Base-by-base conservation (phyloP, 37 sponge, comb jelly and placozoan species). In the Ianthella basta region DNA sequence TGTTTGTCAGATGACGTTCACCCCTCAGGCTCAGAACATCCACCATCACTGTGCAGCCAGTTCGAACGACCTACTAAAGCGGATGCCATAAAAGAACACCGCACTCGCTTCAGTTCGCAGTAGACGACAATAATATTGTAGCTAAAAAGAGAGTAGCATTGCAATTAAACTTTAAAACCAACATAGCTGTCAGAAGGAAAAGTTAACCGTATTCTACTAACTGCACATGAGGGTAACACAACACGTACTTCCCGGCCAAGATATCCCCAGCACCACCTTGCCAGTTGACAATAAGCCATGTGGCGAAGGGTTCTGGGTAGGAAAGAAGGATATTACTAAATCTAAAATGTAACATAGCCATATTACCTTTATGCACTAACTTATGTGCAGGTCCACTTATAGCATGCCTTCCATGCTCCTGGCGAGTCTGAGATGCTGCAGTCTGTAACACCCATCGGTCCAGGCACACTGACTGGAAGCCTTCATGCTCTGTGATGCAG, bases 281-380 rank as follows among this genome's bases (percentile, higher is more conserved):
- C 79, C 61, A 81, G 75, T 56, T 86, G 86, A 0, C 86, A 56
- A 79, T 86, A 86, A 10, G 86, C 86, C 0, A 59, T 85, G 23
- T 36, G 33, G 40, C 82, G 15, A 59, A 37, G 54, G 27, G 44
- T 24, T 57, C 75, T 74, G 44, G 8, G 8, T 44, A 44, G 50
- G 8, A 44, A 10, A 10, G 3, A 44, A 8, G 8, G 50, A 8
- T 8, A 44, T 44, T 44, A n/a, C n/a, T n/a, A n/a, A n/a, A n/a
- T n/a, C n/a, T n/a, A n/a, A 44, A 44, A 8, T 44, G 8, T 44
- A 44, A 10, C 6, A 44, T 10, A 44, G 50, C 50, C 50, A 44
- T 44, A 10, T 44, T 10, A 44, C 3, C 50, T 10, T 8, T 44
- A 44, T 44, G 8, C 8, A 8, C 50, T 44, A 44, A 44, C 50